Base-by-base conservation (phyloP, 2,888 invertebrate species). In the Itoplectis maculator region DNA sequence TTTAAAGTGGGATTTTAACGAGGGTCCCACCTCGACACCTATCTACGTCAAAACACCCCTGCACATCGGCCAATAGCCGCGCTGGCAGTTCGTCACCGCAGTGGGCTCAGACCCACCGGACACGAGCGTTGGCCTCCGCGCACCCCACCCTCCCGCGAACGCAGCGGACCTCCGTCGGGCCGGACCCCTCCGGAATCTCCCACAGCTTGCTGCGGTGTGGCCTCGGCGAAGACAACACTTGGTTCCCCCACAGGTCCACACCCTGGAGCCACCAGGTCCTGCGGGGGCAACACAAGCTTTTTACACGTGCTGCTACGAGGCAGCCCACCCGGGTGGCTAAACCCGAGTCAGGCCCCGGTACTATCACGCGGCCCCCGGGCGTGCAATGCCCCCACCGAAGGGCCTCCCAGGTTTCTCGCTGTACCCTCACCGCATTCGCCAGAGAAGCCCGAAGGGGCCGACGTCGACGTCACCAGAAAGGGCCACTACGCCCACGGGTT, bases 351-450 rank as follows among this genome's bases (percentile, higher is more conserved):
- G 40, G 40, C 40, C 40, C 40, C 40, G 40, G 40, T 40, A 40
- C 40, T 40, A 40, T 40, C 40, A 40, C 4, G 40, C 40, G 40
- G 40, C 37, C 37, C 37, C 4, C 37, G 8, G 37, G 37, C 37
- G 5, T 8, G 8, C 37, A 37, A 40, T 40, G 40, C 8, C 40
- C 40, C 63, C 42, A 45, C 15, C 18, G n/a, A n/a, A n/a, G n/a
- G n/a, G n/a, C n/a, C n/a, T n/a, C n/a, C n/a, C n/a, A n/a, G n/a
- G n/a, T n/a, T 65, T 45, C 13, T 13, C 47, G 45, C 65, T 45
- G 65, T 45, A 47, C 65, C 65, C 0, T 65, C 42, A 2, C 13
- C 45, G 45, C 65, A 65, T 45, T 47, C 65, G 65, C 45, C 65
- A 45, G 65, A 65, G 65, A 20, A 42, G 40, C 45, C 15, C 4